Percentiles rank a stretch among this genome's conserved stretches.
phyloP scores from a whole-genome alignment of 2,888 invertebrate species.

The Drosophila basisetae region DNA sequence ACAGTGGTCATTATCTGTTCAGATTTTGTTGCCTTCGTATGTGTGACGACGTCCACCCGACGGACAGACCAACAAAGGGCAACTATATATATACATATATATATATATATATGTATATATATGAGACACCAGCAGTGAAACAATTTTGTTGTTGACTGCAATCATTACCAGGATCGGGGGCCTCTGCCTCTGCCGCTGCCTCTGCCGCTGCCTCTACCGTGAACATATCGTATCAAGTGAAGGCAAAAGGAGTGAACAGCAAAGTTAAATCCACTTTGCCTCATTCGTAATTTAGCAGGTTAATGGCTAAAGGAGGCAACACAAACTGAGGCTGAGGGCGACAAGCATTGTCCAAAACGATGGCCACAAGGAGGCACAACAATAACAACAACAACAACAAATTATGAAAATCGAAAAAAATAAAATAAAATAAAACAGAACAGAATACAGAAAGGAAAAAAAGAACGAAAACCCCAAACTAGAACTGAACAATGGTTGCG shows the following conservation, averaged over 20 bases:
- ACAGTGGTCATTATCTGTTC: conserved; percentile 79
- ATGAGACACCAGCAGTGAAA: conserved; percentile 53
- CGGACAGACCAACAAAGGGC: conserved; percentile 26
- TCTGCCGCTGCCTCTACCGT: neutral
- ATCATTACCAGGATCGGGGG: conserved; percentile 76
- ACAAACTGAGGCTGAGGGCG: conserved; percentile 59
- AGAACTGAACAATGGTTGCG: conserved; percentile 69
- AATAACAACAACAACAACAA: conserved; percentile 12
- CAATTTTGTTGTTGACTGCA: conserved; percentile 74
- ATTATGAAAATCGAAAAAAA: conserved; percentile 8
- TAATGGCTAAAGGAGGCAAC: conserved; percentile 70
- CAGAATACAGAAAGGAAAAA: neutral
- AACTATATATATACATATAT: neutral
- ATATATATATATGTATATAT: neutral
- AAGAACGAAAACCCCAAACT: conserved; percentile 39
- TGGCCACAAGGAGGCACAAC: conserved; percentile 35
- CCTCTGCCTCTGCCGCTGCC: too few relatives aligned
- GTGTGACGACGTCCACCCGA: conserved; percentile 50
- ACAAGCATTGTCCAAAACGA: conserved; percentile 62
- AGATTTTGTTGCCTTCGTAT: conserved; percentile 69
- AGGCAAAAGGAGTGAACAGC: conserved; percentile 39
- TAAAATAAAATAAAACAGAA: neutral
- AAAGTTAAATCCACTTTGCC: conserved; percentile 73
- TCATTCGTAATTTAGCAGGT: conserved; percentile 78
- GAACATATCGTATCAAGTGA: conserved; percentile 41